Evolutionary conservation across 2,888 invertebrate species (phyloP).

Genomic region (Girardia tigrina): DNA sequence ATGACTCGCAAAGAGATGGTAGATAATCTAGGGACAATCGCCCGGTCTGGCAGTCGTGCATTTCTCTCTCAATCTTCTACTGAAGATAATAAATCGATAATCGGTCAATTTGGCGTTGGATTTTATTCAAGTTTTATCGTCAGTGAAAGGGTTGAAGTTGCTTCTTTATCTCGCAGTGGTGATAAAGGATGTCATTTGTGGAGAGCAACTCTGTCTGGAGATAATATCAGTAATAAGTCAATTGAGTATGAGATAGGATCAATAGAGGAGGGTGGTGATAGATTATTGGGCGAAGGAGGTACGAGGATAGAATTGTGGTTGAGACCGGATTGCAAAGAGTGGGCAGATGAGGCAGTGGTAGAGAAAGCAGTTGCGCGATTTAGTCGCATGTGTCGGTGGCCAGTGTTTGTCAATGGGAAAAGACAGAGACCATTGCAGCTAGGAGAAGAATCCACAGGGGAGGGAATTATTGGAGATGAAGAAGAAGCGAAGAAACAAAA

Average conservation of each 20-base stretch:
- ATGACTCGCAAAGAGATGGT: conserved; percentile 82
- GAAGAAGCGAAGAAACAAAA: no score
- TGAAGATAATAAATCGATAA: conserved; percentile 59
- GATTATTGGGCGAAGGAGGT: no score
- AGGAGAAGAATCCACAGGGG: no score
- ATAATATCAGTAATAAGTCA: conserved; percentile 70
- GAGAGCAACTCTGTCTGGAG: conserved; percentile 60
- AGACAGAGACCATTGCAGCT: conserved; percentile 71
- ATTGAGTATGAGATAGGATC: no score
- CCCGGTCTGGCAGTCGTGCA: conserved; percentile 60
- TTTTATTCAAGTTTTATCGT: conserved; percentile 97
- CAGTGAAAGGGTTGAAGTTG: conserved; percentile 60
- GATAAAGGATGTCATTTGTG: conserved; percentile 30
- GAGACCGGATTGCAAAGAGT: conserved; percentile 73
- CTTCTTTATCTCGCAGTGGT: conserved; percentile 52
- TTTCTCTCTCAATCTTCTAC: conserved; percentile 48
- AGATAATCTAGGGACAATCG: conserved; percentile 81
- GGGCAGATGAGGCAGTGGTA: conserved; percentile 55
- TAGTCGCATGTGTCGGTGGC: conserved; percentile 87
- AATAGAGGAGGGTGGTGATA: no score
- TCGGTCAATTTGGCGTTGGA: conserved; percentile 94
- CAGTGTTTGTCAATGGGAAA: conserved; percentile 75
- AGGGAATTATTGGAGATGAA: conserved; percentile 68
- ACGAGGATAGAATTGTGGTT: conserved; percentile 82
- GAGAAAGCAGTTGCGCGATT: conserved; percentile 77